Evolutionary conservation across 2,113 vertebrate species (phyloP).

Genomic region (Datnioides undecimradiatus): DNA sequence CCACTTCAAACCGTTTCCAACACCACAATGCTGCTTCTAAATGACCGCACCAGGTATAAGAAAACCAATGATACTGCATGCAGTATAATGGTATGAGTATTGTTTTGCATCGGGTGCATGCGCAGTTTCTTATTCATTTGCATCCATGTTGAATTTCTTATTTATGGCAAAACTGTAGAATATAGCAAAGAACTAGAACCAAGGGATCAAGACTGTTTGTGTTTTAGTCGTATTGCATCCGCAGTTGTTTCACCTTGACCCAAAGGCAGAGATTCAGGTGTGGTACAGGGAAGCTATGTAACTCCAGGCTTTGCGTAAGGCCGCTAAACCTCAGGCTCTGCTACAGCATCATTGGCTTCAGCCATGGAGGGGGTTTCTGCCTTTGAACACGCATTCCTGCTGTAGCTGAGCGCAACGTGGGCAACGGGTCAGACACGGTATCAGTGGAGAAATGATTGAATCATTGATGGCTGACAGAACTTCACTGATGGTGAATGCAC

Average conservation of each 20-base stretch:
- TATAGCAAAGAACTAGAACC: neutral
- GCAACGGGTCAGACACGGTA: neutral
- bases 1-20: too few species aligned
- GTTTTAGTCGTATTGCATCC: neutral
- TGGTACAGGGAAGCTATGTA: neutral
- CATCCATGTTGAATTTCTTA: neutral
- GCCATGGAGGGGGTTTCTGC: neutral
- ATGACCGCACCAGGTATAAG: too few species aligned
- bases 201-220: neutral
- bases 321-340: slow-evolving; percentile 1
- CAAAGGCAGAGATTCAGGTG: neutral
- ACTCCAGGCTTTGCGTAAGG: neutral
- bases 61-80: too few species aligned
- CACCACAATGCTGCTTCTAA: too few species aligned
- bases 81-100: too few species aligned
- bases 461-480: neutral
- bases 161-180: neutral
- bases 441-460: slow-evolving; percentile 2
- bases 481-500: neutral
- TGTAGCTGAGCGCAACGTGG: neutral
- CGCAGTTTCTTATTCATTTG: neutral
- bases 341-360: neutral
- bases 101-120: too few species aligned
- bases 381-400: slow-evolving; percentile 9
- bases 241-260: neutral